Evolutionary conservation across 2,888 invertebrate genomes (phyloP).

Genomic region (Drosophila hawaiiensis): DNA sequence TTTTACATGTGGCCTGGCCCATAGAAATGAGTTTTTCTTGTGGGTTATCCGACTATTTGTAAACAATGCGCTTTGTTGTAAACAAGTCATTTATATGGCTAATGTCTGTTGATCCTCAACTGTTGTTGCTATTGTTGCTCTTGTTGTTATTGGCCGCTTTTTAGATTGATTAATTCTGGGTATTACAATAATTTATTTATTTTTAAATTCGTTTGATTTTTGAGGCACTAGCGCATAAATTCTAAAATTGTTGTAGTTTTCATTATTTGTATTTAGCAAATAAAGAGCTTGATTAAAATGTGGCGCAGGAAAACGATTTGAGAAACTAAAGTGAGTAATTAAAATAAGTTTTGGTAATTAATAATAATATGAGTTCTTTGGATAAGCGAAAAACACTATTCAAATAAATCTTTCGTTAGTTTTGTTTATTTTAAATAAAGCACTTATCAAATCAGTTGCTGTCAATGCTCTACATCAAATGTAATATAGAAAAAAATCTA

Average conservation of each 20-base stretch:
- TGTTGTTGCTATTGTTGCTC: conserved; percentile 27
- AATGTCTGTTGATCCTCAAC: conserved; percentile 29
- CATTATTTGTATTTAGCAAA: conserved; percentile 15
- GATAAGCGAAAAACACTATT: background rate
- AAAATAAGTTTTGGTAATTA: background rate
- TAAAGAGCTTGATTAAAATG: conserved; percentile 17
- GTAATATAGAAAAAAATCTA: background rate
- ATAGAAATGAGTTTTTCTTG: conserved; percentile 56
- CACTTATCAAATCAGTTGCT: background rate
- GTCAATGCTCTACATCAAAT: background rate
- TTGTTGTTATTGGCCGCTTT: conserved; percentile 42
- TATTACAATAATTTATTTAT: conserved; percentile 74
- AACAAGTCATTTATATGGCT: conserved; percentile 68
- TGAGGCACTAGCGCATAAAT: background rate
- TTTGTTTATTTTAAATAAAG: background rate
- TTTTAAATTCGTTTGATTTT: conserved; percentile 59
- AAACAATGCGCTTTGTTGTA: conserved; percentile 72
- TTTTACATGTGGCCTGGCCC: conserved; percentile 45
- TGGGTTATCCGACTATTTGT: conserved; percentile 65
- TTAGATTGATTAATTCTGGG: conserved; percentile 66
- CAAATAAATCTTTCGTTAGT: background rate
- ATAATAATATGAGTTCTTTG: background rate
- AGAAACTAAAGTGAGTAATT: background rate
- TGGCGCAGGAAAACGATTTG: background rate
- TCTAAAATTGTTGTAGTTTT: conserved; percentile 6